Conservation (phyloP, 2,797 vertebrate genomes). For the Hirundo rustica region DNA sequence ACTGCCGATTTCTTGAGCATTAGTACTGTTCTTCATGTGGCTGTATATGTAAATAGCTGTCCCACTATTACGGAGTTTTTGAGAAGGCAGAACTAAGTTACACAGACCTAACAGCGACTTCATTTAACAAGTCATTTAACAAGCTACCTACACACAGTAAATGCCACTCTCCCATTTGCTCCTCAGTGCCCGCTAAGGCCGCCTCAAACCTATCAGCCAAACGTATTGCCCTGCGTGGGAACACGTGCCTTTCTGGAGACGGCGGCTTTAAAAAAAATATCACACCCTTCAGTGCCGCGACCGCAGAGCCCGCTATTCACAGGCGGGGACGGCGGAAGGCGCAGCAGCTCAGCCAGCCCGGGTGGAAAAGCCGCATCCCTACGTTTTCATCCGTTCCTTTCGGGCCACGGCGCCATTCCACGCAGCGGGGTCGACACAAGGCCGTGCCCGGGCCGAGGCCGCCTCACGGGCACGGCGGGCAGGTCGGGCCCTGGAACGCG, state of each 20-base stretch:
- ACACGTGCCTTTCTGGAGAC: accelerated
- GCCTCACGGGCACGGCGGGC: neutral
- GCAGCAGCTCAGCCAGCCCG: accelerated
- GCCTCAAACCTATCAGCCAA: neutral
- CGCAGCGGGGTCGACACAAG: neutral
- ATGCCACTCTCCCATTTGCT: neutral
- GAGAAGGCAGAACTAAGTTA: neutral
- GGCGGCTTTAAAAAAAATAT: neutral
- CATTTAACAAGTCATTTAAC: neutral
- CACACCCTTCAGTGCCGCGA: accelerated
- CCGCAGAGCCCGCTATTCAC: too few relatives aligned
- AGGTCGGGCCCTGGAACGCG: too few relatives aligned
- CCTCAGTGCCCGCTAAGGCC: neutral
- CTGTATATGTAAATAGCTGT: neutral
- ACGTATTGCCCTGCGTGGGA: accelerated
- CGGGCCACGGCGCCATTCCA: neutral
- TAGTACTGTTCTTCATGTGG: accelerated
- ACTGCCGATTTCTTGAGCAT: neutral
- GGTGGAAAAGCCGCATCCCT: neutral
- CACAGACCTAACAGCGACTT: accelerated
- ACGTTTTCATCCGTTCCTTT: accelerated
- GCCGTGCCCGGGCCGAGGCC: neutral
- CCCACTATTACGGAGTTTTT: neutral
- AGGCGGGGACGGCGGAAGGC: accelerated
- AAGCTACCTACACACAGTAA: accelerated